These are phyloP conservation scores for Danio tinwini DNA, from an alignment of 2,797 vertebrate genomes.

Conservation along the genomic window DNA sequence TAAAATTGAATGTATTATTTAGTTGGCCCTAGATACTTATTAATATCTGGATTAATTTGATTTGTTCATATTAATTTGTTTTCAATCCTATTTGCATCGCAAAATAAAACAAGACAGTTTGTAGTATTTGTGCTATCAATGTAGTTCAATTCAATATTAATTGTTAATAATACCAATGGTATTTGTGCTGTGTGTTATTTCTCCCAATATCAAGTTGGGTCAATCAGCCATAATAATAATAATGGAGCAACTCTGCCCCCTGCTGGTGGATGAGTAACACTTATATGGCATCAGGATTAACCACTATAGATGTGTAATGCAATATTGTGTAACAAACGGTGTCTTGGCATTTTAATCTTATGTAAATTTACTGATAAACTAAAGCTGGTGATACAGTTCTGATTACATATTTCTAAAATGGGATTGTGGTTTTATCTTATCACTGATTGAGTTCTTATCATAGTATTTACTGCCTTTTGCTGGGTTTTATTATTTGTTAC, in stretches of 20 bases:
- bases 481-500: background rate
- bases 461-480: background rate
- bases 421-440: background rate
- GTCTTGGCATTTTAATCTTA: slow-evolving; percentile 1
- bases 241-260: slow-evolving; percentile 48
- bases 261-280: slow-evolving; percentile 32
- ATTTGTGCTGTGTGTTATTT: slow-evolving; percentile 13
- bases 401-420: background rate
- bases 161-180: background rate
- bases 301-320: background rate
- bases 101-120: background rate
- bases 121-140: background rate
- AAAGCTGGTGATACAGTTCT: no score
- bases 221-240: background rate
- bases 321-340: background rate
- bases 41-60: background rate
- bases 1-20: background rate
- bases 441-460: background rate
- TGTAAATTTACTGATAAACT: slow-evolving; percentile 7
- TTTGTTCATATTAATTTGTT: background rate
- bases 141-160: background rate
- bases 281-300: no score
- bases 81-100: background rate
- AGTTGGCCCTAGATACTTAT: background rate
- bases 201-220: background rate